Percentiles rank a stretch among this genome's conserved stretches.
Conservation (phyloP, 2,113 vertebrate species). For the Grammomys surdaster region DNA sequence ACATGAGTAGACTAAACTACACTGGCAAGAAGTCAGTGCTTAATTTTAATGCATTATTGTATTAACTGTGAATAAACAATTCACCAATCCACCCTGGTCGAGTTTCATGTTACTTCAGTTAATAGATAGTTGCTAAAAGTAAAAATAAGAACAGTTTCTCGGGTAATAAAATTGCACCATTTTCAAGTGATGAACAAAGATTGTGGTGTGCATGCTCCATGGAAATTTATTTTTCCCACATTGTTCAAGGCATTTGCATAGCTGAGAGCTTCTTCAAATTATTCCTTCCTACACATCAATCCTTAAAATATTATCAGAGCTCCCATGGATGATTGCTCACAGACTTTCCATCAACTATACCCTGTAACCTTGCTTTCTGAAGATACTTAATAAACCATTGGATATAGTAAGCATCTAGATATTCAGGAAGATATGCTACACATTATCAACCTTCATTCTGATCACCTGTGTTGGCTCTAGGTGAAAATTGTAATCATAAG, state of each 20-base stretch:
- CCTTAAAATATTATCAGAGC: not conserved
- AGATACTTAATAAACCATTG: slow-evolving; percentile 32
- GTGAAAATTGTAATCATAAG: not conserved
- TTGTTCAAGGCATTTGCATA: not conserved
- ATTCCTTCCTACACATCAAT: not conserved
- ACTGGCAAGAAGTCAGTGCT: slow-evolving; percentile 61
- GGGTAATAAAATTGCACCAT: not conserved
- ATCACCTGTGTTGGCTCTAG: not conserved
- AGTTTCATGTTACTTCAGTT: slow-evolving; percentile 1
- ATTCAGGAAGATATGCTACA: not conserved
- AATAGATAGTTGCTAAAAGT: not conserved
- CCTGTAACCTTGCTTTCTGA: not conserved
- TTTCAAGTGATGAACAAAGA: not conserved
- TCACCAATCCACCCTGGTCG: not conserved
- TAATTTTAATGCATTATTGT: slow-evolving; percentile 64
- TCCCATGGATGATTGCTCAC: no score
- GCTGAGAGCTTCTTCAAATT: not conserved
- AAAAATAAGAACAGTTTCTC: not conserved
- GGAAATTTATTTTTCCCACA: not conserved
- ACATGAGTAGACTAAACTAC: slow-evolving; percentile 46
- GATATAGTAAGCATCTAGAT: slow-evolving; percentile 17
- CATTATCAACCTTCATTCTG: not conserved
- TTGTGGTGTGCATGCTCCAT: not conserved
- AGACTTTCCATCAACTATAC: not conserved
- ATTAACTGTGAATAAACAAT: slow-evolving; percentile 49